Base-by-base conservation (phyloP, 2,113 vertebrate species). In the Tretioscincus oriximinensis region DNA sequence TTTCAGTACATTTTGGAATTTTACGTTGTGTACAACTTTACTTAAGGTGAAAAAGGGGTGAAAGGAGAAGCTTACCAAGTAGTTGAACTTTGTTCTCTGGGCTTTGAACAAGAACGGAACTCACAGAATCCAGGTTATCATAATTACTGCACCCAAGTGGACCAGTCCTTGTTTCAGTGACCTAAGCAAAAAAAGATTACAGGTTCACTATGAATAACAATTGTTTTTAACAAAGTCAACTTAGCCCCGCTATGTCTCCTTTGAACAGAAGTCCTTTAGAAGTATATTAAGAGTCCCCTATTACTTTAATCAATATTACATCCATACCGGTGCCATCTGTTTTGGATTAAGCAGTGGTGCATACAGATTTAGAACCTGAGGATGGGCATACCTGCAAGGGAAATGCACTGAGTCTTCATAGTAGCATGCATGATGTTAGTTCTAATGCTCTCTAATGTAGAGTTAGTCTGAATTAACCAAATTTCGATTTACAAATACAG, bases 81-180 rank as follows among this genome's bases (percentile, higher is more conserved):
- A 99, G 94, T 91, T 99, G 97, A 81, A 99, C 97, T 93, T 98
- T 99, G 94, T 99, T 99, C 94, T 99, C 98, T 0, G 98, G 98
- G 90, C 98, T 99, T 95, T 99, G 98, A 82, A 99, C 98, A 93
- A 99, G 93, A 77, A 99, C 98, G 0, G 98, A 99, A 91, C 98
- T 99, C 91, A 99, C 98, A 0, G 98, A 99, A 91, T 99, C 98
- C 95, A 99, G 95, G 90, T 99, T 99, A 94, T 99, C 98, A 21
- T 99, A 99, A 94, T 99, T 99, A 91, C 98, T 99, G 96, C 98
- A 99, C 90, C 98, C 98, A 18, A 99, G 96, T 1, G 98, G 98
- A 41, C 98, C 98, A 0, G 98, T 99, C 93, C 98, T 96, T 58
- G 98, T 99, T 92, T 99, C 98, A 0, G 98, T 99, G 93, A 99